Evolutionary conservation across 1,140 invertebrate species (phyloP), one percentile per base, ranked within the genome.

Genomic region (Nephotettix cincticeps): DNA sequence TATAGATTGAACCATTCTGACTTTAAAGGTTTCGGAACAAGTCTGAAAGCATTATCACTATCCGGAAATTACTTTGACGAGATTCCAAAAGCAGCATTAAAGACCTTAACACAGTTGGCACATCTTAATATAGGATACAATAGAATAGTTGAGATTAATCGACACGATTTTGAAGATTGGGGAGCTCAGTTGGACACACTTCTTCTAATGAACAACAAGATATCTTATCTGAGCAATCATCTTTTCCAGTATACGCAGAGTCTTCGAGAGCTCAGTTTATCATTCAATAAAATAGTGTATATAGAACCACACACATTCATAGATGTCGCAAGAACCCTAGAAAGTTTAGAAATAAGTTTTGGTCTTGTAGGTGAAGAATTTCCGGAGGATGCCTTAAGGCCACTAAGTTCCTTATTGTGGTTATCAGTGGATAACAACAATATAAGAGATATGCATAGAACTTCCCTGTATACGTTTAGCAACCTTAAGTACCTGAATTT

Each of bases 111-210:
- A 4, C 87, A 85, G 71, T 82, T 96, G 47, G 84, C 90, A 14
- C 93, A 95, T 80, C 84, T 96, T 56, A 95, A 95, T 81, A 86
- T 95, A 69, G 93, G 92, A 30, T 94, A 95, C 78, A 96, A 96
- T 79, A 88, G 87, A 73, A 95, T 96, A 75, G 84, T 86, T 28
- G 87, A 90, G 75, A 87, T 96, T 63, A 83, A 86, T 54, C 84
- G 88, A 17, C 87, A 87, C 32, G 91, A 93, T 76, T 94, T 95
- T 76, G 77, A 79, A 25, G 85, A 87, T 19, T 95, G 93, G 93
- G 92, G 90, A 13, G 85, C 86, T 45, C 29, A 58, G 51, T 82
- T 96, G n/a, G 89, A 90, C 75, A 95, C 93, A 64, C 84, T 97
- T 17, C 85, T 94, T 58, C 81, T 97, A 58, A 86, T 92, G 40